These are phyloP conservation scores for Hormiphora californensis DNA, from an alignment of 37 sponge, comb jelly and placozoan species.

Conservation along the genomic window DNA sequence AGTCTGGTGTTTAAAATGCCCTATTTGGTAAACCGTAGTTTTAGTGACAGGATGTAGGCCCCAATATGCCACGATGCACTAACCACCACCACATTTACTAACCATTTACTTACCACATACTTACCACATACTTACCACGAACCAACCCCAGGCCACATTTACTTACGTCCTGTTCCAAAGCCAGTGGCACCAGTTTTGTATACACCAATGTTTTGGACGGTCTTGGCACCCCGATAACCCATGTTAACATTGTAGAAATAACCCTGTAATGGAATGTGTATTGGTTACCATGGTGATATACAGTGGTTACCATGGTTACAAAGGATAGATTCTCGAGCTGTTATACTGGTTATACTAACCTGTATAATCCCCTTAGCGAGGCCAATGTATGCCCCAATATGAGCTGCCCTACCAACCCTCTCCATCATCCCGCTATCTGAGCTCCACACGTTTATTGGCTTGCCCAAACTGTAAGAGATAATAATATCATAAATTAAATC, in stretches of 20 bases:
- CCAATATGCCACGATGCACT: no score
- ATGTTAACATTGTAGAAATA: background rate
- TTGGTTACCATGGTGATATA: no score
- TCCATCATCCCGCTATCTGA: background rate
- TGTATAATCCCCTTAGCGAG: background rate
- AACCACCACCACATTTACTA: no score
- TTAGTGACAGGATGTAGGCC: no score
- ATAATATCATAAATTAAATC: background rate
- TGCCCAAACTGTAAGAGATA: background rate
- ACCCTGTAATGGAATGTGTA: background rate
- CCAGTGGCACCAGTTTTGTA: background rate
- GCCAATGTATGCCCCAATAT: conserved; percentile 20
- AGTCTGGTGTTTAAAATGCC: no score
- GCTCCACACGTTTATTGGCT: background rate
- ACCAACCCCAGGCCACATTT: no score
- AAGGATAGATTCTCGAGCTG: no score
- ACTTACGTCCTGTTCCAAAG: background rate
- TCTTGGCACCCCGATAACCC: background rate
- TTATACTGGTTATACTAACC: no score
- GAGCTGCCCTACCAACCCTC: background rate
- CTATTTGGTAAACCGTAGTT: no score
- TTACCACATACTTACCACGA: no score
- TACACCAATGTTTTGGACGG: background rate
- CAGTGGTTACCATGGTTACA: no score
- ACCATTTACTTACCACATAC: no score